Conservation (phyloP, 2,797 vertebrate species). For the Platyrinchus mystaceus region DNA sequence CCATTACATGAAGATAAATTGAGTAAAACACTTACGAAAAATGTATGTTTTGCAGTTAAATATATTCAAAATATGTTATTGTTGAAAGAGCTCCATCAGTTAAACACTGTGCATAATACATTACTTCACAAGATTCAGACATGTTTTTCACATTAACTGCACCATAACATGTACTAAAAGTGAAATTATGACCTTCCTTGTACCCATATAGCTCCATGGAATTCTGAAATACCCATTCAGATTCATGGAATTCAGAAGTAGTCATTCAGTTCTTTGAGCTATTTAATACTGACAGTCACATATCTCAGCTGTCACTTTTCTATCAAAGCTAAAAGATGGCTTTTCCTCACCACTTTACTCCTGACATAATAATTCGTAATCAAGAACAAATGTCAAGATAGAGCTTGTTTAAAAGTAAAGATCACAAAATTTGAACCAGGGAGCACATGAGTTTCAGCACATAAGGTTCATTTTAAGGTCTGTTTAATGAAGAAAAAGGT, state of each 20-base stretch:
- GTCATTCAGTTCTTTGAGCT: not conserved
- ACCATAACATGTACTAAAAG: not conserved
- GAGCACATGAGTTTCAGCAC: not conserved
- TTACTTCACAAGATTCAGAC: not conserved
- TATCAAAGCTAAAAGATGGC: not conserved
- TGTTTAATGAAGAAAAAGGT: constrained; percentile 1
- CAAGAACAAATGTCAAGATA: not conserved
- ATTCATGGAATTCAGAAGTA: not conserved
- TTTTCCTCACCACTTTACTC: not conserved
- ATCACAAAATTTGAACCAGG: not conserved
- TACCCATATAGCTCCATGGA: fast-evolving
- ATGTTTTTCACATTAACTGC: not conserved
- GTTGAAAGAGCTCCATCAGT: not conserved
- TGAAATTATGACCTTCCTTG: not conserved
- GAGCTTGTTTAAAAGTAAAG: not conserved
- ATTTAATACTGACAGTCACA: not conserved
- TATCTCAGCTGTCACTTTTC: constrained; percentile 6
- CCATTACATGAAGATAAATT: not conserved
- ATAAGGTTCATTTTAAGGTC: not conserved
- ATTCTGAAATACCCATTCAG: not conserved
- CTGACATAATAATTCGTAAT: not conserved
- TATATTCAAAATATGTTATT: not conserved
- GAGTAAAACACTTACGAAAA: not conserved
- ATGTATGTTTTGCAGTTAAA: not conserved
- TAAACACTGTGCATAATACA: not conserved